Conservation (phyloP, 37 sponge, comb jelly and placozoan species). For the Diacarnus erythraeanus region DNA sequence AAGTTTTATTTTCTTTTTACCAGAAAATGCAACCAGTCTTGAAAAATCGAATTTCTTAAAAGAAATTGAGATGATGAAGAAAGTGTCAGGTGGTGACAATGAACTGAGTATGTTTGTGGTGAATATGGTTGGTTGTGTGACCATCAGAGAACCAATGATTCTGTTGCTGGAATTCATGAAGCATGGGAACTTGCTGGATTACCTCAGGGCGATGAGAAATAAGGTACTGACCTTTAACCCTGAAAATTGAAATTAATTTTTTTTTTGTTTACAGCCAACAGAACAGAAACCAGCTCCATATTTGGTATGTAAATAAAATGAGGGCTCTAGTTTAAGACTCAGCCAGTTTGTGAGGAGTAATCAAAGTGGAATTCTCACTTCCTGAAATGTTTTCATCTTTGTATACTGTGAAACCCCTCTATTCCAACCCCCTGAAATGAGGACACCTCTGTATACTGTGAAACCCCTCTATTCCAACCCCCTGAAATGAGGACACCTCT, state of each 20-base stretch:
- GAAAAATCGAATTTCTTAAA: slow-evolving; percentile 59
- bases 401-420: too few species aligned
- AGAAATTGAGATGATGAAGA: slow-evolving; percentile 81
- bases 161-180: slow-evolving; percentile 66
- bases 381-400: too few species aligned
- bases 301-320: slow-evolving; percentile 5
- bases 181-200: slow-evolving; percentile 59
- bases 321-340: too few species aligned
- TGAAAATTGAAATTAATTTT: too few species aligned
- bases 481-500: too few species aligned
- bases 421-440: too few species aligned
- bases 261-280: neutral
- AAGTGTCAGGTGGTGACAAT: slow-evolving; percentile 34
- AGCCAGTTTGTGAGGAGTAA: too few species aligned
- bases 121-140: slow-evolving; percentile 77
- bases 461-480: too few species aligned
- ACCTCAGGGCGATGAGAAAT: slow-evolving; percentile 34
- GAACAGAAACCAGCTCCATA: slow-evolving; percentile 9
- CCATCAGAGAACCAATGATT: slow-evolving; percentile 56
- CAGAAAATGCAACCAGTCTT: slow-evolving; percentile 25
- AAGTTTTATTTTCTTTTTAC: neutral
- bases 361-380: too few species aligned
- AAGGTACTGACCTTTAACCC: too few species aligned
- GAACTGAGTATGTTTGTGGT: slow-evolving; percentile 52
- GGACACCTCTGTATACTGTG: too few species aligned